Percentiles rank a stretch among this genome's conserved stretches.
phyloP scores from a whole-genome alignment of 2,113 vertebrate genomes.

The Saimiri boliviensis region DNA sequence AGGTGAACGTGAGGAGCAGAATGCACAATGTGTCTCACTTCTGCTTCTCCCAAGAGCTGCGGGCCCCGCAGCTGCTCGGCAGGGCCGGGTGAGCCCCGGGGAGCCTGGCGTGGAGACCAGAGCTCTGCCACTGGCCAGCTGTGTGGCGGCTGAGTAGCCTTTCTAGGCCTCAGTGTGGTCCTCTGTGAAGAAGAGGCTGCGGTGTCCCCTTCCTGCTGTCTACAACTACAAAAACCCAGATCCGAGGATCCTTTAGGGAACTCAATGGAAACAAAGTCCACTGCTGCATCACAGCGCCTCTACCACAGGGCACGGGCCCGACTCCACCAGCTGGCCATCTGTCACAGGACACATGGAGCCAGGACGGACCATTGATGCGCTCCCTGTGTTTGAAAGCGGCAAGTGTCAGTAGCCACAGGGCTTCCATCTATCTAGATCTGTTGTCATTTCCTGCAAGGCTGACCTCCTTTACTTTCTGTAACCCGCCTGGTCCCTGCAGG shows the following conservation, averaged over 20 bases:
- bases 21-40: background rate
- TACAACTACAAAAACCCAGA: background rate
- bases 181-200: background rate
- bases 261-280: background rate
- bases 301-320: background rate
- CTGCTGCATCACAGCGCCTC: fast-evolving
- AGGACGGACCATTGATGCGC: background rate
- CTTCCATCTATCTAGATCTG: background rate
- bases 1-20: slow-evolving; percentile 55
- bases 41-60: fast-evolving
- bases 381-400: background rate
- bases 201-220: background rate
- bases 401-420: background rate
- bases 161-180: background rate
- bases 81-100: background rate
- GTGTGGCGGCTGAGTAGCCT: fast-evolving
- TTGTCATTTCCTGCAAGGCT: background rate
- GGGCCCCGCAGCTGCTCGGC: fast-evolving
- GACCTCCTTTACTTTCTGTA: background rate
- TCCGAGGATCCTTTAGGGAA: background rate
- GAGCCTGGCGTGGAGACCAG: background rate
- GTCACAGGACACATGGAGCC: background rate
- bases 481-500: background rate
- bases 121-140: background rate
- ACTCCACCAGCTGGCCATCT: background rate